A percentile compares a stretch with the other conserved stretches of the same genome.
phyloP scores from a whole-genome alignment of 2,888 invertebrate genomes.

The Seira musarum region DNA sequence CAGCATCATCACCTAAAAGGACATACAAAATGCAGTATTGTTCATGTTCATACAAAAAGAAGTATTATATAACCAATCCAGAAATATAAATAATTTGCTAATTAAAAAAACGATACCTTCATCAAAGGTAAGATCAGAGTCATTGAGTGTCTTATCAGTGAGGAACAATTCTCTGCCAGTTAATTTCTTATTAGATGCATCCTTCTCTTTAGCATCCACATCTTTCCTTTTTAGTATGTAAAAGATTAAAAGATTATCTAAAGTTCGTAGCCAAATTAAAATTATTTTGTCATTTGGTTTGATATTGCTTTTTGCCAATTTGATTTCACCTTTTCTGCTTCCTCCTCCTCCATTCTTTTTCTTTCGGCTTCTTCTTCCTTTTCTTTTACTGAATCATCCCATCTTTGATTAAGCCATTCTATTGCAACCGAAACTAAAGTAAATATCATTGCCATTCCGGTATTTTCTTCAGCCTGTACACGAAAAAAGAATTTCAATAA shows the following conservation, averaged over 20 bases:
- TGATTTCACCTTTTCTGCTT: slow-evolving; percentile 83
- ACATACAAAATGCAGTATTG: slow-evolving; percentile 25
- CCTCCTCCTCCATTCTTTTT: slow-evolving; percentile 77
- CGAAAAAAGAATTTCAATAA: slow-evolving; percentile 41
- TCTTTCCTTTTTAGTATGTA: slow-evolving; percentile 75
- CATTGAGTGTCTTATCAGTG: slow-evolving; percentile 91
- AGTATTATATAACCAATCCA: no score
- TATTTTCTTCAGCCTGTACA: slow-evolving; percentile 84
- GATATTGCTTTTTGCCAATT: no score
- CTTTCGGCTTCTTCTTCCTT: slow-evolving; percentile 80
- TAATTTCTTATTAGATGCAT: slow-evolving; percentile 84
- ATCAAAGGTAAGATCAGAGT: slow-evolving; percentile 97
- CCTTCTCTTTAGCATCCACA: slow-evolving; percentile 76
- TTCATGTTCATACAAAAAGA: no score
- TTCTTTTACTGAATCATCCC: slow-evolving; percentile 83
- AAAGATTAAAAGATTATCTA: no score
- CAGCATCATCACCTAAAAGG: slow-evolving; percentile 79
- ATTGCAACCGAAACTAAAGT: slow-evolving; percentile 94
- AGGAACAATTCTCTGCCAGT: slow-evolving; percentile 96
- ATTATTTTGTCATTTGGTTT: no score
- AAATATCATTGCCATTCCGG: slow-evolving; percentile 99
- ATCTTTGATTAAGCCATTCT: slow-evolving; percentile 91
- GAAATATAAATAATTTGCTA: no score
- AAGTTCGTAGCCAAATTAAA: no score
- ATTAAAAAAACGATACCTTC: slow-evolving; percentile 81